A percentile compares a stretch with the other conserved stretches of the same genome.
Conservation (phyloP, 2,797 vertebrate species). For the Premnoplex brunnescens region DNA sequence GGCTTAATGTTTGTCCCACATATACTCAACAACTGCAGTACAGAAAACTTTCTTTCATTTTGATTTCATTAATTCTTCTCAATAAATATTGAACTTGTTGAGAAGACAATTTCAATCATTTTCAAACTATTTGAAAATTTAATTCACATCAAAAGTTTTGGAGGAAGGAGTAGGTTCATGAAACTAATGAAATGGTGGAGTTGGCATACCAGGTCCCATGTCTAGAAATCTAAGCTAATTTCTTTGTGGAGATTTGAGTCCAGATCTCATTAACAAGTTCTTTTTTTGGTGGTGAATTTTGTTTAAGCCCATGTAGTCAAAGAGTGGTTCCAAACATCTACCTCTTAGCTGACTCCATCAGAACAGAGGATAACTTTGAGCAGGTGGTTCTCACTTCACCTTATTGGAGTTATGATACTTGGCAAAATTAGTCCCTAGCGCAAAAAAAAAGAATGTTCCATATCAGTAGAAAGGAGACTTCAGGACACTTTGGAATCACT, state of each 20-base stretch:
- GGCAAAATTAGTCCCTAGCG: neutral
- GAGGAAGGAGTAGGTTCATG: neutral
- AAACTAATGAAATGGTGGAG: neutral
- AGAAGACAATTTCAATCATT: neutral
- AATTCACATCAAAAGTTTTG: neutral
- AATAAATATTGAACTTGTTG: neutral
- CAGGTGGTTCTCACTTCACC: accelerated
- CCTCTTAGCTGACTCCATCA: neutral
- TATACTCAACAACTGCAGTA: neutral
- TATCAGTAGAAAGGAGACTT: neutral
- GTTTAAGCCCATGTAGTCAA: neutral
- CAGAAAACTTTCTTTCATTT: neutral
- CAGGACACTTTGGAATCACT: neutral
- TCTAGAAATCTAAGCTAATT: neutral
- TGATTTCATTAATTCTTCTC: neutral
- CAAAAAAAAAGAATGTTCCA: neutral
- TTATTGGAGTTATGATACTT: neutral
- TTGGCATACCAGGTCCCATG: neutral
- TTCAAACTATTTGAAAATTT: neutral
- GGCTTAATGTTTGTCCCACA: neutral
- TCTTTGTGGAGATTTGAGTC: neutral
- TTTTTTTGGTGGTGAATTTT: neutral
- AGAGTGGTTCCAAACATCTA: accelerated
- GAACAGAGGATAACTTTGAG: neutral
- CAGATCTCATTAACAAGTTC: neutral